Evolutionary conservation across 2,888 invertebrate genomes (phyloP).

Genomic region (Chrysodeixis includens): DNA sequence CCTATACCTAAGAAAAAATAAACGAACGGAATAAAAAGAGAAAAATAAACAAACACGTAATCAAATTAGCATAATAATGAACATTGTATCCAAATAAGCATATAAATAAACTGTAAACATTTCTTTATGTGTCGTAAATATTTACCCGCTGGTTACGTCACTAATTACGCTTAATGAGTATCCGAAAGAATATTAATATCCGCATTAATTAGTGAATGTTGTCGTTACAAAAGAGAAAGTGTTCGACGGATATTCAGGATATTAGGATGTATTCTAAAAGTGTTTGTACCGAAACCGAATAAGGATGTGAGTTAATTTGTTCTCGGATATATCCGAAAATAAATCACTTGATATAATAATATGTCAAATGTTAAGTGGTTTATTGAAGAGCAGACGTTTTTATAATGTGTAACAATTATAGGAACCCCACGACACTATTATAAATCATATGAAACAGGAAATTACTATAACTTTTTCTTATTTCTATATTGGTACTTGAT

Average conservation of each 20-base stretch:
- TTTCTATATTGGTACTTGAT: background rate
- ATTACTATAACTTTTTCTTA: background rate
- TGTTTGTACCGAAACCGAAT: too few species aligned
- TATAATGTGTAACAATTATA: background rate
- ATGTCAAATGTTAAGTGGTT: background rate
- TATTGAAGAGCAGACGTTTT: conserved; percentile 2
- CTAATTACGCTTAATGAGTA: conserved; percentile 44
- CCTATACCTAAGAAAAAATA: conserved; percentile 40
- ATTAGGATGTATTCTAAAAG: too few species aligned
- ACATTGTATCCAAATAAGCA: conserved; percentile 42
- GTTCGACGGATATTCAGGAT: conserved; percentile 36
- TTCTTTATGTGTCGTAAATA: conserved; percentile 42
- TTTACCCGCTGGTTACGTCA: conserved; percentile 36
- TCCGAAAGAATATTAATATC: conserved; percentile 32
- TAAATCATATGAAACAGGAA: background rate
- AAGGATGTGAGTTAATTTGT: conserved; percentile 15
- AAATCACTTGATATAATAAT: background rate
- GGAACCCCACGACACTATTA: background rate
- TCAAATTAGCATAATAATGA: conserved; percentile 59
- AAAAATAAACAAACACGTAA: conserved; percentile 50
- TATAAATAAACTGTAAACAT: conserved; percentile 48
- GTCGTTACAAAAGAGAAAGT: conserved; percentile 38
- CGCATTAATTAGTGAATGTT: conserved; percentile 31
- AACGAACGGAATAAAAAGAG: conserved; percentile 16
- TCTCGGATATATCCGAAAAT: conserved; percentile 7